Percentiles rank a stretch among this genome's conserved stretches.
Evolutionary conservation across 1,140 invertebrate species (phyloP).

Genomic region (Orussus abietinus): DNA sequence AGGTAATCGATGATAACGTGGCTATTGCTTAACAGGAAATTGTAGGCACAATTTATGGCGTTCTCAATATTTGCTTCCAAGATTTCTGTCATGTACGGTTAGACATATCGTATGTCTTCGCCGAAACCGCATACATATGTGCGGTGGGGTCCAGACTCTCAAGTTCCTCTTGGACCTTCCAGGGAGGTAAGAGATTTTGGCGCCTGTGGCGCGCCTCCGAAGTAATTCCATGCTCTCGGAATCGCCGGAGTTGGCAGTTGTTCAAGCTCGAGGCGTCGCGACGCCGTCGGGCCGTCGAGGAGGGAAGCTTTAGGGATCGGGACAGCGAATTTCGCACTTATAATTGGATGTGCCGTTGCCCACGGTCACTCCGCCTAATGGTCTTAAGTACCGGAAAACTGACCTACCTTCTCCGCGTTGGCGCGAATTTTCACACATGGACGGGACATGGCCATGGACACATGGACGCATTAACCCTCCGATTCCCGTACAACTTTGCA

Average conservation of each 20-base stretch:
- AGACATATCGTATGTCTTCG: too few species aligned
- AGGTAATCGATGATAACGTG: too few species aligned
- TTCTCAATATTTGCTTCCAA: too few species aligned
- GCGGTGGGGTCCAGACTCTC: too few species aligned
- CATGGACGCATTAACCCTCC: not conserved
- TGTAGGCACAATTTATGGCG: too few species aligned
- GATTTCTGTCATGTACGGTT: too few species aligned
- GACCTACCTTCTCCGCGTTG: conserved; percentile 9
- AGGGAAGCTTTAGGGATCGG: conserved; percentile 14
- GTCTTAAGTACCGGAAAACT: conserved; percentile 31
- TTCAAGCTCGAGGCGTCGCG: conserved; percentile 27
- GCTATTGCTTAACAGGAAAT: too few species aligned
- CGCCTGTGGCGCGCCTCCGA: conserved; percentile 28
- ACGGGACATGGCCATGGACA: not conserved
- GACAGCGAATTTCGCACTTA: conserved; percentile 48
- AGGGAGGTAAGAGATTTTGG: too few species aligned
- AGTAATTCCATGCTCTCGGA: conserved; percentile 23
- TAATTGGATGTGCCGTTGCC: conserved; percentile 47
- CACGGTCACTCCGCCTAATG: conserved; percentile 36
- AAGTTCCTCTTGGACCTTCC: too few species aligned
- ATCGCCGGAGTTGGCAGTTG: conserved; percentile 35
- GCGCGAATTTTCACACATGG: not conserved
- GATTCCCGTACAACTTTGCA: not conserved
- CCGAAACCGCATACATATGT: too few species aligned
- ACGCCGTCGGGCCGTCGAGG: conserved; percentile 1